Conservation (phyloP, 1,140 invertebrate genomes). For the Goniozus legneri region DNA sequence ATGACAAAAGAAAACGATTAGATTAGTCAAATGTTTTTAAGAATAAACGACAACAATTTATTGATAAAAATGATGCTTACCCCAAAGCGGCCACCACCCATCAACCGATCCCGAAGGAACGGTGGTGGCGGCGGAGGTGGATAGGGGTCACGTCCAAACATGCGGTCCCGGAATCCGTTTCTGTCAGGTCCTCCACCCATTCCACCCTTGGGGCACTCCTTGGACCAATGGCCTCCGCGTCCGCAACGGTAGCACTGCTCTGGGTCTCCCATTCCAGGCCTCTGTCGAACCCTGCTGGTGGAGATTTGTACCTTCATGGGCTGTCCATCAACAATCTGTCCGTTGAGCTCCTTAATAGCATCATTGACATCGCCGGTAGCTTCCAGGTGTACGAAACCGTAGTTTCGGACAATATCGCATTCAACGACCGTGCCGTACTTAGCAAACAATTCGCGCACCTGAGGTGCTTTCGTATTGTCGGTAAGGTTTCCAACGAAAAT, state of each 20-base stretch:
- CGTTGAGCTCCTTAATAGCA: conserved; percentile 82
- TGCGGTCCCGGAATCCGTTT: conserved; percentile 76
- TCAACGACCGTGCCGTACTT: conserved; percentile 87
- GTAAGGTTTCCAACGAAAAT: conserved; percentile 88
- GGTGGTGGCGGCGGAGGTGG: conserved; percentile 79
- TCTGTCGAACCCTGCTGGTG: conserved; percentile 84
- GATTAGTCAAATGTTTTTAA: background rate
- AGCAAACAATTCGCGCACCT: conserved; percentile 81
- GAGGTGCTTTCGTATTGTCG: conserved; percentile 82
- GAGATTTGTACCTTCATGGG: conserved; percentile 88
- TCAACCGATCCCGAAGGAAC: conserved; percentile 81
- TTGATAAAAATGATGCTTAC: conserved; percentile 56
- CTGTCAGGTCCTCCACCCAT: conserved; percentile 66
- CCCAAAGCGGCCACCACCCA: conserved; percentile 72
- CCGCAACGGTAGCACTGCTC: conserved; percentile 93
- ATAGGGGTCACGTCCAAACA: conserved; percentile 80
- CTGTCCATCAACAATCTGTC: conserved; percentile 78
- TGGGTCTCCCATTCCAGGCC: conserved; percentile 92
- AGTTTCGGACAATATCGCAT: conserved; percentile 88
- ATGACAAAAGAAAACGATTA: conserved; percentile 8
- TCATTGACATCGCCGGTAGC: conserved; percentile 79
- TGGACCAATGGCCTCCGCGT: conserved; percentile 90
- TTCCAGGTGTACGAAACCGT: conserved; percentile 87
- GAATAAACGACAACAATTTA: background rate
- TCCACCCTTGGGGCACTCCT: conserved; percentile 78